Base-by-base conservation (phyloP, 2,888 invertebrate genomes). In the Amphimallon solstitiale region DNA sequence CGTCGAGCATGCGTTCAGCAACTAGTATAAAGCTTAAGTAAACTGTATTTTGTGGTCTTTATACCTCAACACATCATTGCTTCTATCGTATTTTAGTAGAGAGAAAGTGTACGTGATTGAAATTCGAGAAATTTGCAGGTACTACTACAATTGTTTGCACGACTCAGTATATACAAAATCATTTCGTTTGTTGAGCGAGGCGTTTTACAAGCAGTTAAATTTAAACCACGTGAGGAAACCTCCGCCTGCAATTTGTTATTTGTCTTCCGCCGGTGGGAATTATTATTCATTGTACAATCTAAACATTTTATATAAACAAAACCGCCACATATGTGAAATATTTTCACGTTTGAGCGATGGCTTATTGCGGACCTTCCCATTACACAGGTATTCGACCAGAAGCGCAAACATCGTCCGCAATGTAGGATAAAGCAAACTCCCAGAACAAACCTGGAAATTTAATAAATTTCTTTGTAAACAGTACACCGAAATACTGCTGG, bases 381-480 rank as follows among this genome's bases (percentile, higher is more conserved):
- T 49, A 61, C 48, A 46, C 61, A 43, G 61, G 52, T 59, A 49
- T 51, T 65, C 70, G 70, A 68, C 70, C 71, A 68, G 68, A 68
- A 72, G 69, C 69, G 68, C 70, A 73, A 73, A 73, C 70, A 73
- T 37, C 54, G 68, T 40, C 71, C 70, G 70, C 71, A 71, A 70
- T 70, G 70, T 70, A 67, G 73, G 66, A 68, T 71, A 71, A 69
- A 72, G 68, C 71, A 73, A 73, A 71, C 71, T 65, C 54, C 59
- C 68, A 70, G 70, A 71, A 71, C 73, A 71, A 73, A 73, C 71
- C 71, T 70, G 68, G 71, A 72, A 72, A 73, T 73, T 73, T 73
- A 73, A 72, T 73, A 73, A 73, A 73, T 73, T 72, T 72, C 68
- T 72, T 72, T 73, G 72, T 71, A 72, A 71, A 72, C 71, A 72